phyloP scores from a whole-genome alignment of 2,113 vertebrate species.

The Pandion haliaetus region DNA sequence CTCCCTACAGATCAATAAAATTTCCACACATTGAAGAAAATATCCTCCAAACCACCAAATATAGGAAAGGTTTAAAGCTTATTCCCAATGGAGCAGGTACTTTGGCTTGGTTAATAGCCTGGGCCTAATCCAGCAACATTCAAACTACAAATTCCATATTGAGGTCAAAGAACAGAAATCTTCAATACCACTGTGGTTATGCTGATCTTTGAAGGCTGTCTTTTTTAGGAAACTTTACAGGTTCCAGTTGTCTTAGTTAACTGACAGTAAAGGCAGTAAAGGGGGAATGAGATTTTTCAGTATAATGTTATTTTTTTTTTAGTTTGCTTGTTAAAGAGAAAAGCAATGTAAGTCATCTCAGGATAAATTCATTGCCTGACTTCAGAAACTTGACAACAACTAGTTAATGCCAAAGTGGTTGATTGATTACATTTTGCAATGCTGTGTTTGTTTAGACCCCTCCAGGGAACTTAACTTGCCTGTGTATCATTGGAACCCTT shows the following conservation, averaged over 20 bases:
- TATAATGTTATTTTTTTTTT: neutral
- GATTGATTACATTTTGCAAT: neutral
- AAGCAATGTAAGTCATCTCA: neutral
- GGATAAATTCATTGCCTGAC: neutral
- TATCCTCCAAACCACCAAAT: neutral
- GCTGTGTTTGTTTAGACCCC: neutral
- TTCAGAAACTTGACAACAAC: neutral
- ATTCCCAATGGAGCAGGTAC: neutral
- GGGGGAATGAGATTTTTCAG: neutral
- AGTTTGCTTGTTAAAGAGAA: neutral
- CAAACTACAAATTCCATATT: neutral
- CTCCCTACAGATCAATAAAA: neutral
- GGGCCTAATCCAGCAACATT: neutral
- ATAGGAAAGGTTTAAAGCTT: neutral
- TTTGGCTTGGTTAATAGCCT: neutral
- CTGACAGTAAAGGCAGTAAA: neutral
- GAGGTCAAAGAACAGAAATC: neutral
- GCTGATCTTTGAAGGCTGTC: neutral
- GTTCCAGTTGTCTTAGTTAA: neutral
- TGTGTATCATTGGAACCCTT: neutral
- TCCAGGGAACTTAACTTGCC: neutral
- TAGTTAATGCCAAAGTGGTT: neutral
- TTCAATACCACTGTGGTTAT: accelerated
- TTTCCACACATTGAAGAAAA: neutral
- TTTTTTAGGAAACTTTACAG: neutral